Percentiles rank a stretch among this genome's conserved stretches.
phyloP scores from a whole-genome alignment of 2,797 vertebrate genomes.

The Sphenopsis melanotis region DNA sequence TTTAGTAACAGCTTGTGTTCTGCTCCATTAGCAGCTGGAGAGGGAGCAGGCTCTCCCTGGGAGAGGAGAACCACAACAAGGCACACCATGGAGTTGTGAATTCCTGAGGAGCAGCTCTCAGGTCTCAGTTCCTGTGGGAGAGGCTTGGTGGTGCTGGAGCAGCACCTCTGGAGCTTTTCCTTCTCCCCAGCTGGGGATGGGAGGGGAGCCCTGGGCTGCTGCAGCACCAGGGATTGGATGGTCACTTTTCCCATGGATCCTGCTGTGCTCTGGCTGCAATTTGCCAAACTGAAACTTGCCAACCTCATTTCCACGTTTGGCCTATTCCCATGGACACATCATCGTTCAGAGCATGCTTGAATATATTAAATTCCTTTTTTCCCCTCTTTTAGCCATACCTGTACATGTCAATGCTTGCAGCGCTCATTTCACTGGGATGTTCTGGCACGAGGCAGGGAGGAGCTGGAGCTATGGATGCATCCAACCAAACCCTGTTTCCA shows the following conservation, averaged over 20 bases:
- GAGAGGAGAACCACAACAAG: background rate
- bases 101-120: background rate
- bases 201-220: background rate
- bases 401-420: background rate
- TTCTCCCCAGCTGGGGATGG: background rate
- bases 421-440: background rate
- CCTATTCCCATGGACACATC: background rate
- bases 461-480: background rate
- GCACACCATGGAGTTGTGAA: accelerated
- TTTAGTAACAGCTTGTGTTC: background rate
- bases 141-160: background rate
- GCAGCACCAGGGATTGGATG: background rate
- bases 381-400: background rate
- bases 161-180: background rate
- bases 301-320: background rate
- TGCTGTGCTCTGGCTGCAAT: background rate
- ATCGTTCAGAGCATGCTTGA: background rate
- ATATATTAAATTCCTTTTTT: background rate
- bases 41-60: background rate
- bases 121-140: background rate
- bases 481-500: background rate
- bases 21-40: background rate
- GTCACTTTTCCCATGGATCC: accelerated
- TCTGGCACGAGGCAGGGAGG: background rate
- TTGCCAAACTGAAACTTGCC: background rate